A percentile compares a stretch with the other conserved stretches of the same genome.
Evolutionary conservation across 2,888 invertebrate genomes (phyloP).

Genomic region (Heliconius aoede): DNA sequence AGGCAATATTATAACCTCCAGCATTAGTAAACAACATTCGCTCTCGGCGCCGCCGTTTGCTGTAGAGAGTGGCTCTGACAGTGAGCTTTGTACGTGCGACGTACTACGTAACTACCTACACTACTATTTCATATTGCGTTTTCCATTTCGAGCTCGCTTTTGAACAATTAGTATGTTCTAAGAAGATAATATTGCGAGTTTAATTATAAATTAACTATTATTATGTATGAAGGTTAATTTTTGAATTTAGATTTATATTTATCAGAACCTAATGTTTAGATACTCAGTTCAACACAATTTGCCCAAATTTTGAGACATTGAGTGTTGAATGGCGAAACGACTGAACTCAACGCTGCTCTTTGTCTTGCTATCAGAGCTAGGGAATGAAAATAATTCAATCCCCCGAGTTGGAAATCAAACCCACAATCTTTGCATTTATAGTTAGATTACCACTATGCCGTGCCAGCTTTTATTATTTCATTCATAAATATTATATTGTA

Average conservation of each 20-base stretch:
- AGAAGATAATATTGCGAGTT: neutral
- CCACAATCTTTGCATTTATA: no score
- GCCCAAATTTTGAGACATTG: no score
- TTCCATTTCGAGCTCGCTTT: neutral
- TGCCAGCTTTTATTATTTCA: no score
- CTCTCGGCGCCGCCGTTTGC: neutral
- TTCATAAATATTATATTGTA: no score
- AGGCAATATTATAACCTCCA: neutral
- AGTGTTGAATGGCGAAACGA: no score
- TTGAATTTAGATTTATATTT: neutral
- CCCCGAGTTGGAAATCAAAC: no score
- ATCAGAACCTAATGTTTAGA: neutral
- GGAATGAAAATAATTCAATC: no score
- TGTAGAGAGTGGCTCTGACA: slow-evolving; percentile 1
- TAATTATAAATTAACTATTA: neutral
- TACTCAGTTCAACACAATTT: no score
- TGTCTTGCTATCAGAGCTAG: no score
- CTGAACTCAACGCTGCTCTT: no score
- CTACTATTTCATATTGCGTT: neutral
- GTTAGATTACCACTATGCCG: no score
- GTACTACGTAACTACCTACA: no score
- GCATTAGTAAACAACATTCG: neutral
- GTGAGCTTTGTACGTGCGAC: neutral
- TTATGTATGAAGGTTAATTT: neutral
- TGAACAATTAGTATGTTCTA: slow-evolving; percentile 6